Base-by-base conservation (phyloP, 2,888 invertebrate species). In the Microplitis manilae region DNA sequence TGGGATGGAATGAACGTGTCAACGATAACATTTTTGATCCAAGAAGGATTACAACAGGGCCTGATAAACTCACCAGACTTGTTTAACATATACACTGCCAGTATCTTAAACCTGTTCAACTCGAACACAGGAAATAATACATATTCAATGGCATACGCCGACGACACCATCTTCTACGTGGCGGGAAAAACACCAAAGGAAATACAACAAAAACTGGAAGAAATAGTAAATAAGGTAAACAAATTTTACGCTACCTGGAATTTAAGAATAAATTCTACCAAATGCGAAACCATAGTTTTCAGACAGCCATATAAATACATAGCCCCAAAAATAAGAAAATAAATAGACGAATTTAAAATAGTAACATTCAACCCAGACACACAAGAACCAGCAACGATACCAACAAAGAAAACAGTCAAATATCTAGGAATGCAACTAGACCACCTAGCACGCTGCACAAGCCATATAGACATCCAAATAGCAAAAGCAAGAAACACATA, bases 161-260 rank as follows among this genome's bases (percentile, higher is more conserved):
- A 83, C 40, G 81, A 83, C 7, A 30, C 81, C 0, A 75, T 82
- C 0, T 2, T 79, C 0, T 81, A 78, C n/a, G n/a, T 17, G 0
- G 20, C 17, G 0, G 65, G 30, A 4, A 67, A 76, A 20, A 15
- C 15, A 7, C 61, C 73, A 1, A 6, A 8, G 1, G 15, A 9
- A 1, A n/a, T 76, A 9, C 15, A 74, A 40, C 1, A 7, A 0
- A 72, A 39, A 1, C 68, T 79, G 0, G 73, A 79, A 73, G 1
- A 17, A 9, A 5, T 75, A 41, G 62, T 80, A 0, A 77, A 77
- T 15, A 72, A 62, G n/a, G 41, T 81, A 1, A 73, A 77, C 13
- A 68, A 61, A 1, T 67, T 73, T 17, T 74, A 78, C 20, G 0
- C 38, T 0, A 68, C 15, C 2, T 81, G 79, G 79, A 74, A 71